Percentiles rank a stretch among this genome's conserved stretches.
Conservation (phyloP, 2,888 invertebrate species). For the Trypoxylon attenuatum region DNA sequence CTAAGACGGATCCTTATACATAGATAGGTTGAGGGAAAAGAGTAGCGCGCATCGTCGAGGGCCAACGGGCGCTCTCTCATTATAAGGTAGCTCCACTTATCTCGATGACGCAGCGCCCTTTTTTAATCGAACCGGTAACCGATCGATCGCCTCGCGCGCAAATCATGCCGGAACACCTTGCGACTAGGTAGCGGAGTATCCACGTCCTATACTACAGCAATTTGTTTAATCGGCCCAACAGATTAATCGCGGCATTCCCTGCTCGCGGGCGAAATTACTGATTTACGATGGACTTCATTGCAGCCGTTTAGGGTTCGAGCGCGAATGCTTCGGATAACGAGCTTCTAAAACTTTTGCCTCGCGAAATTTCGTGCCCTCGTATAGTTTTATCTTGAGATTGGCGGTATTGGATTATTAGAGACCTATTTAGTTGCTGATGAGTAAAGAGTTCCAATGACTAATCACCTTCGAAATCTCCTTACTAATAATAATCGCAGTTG, state of each 20-base stretch:
- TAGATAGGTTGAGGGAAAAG: too few relatives aligned
- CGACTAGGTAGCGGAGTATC: constrained; percentile 31
- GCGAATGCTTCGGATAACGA: constrained; percentile 7
- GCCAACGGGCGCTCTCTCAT: constrained; percentile 52
- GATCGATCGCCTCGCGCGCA: constrained; percentile 45
- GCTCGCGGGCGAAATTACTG: constrained; percentile 30
- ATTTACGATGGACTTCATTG: constrained; percentile 39
- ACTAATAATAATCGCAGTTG: too few relatives aligned
- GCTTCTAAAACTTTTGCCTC: constrained; percentile 17
- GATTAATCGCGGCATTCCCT: constrained; percentile 31
- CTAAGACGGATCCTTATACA: too few relatives aligned
- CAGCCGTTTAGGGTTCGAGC: constrained; percentile 16
- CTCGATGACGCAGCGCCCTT: constrained; percentile 51
- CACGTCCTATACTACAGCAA: constrained; percentile 32
- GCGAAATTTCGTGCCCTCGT: background rate
- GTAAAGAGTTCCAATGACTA: too few relatives aligned
- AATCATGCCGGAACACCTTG: constrained; percentile 51
- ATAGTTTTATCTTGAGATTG: background rate
- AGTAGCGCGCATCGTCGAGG: constrained; percentile 30
- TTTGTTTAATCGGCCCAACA: constrained; percentile 43
- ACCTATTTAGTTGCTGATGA: too few relatives aligned
- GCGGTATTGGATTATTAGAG: too few relatives aligned
- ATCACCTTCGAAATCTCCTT: too few relatives aligned
- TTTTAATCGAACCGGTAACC: constrained; percentile 52
- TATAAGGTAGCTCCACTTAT: constrained; percentile 57